These are phyloP conservation scores for Glaucidium brasilianum DNA, from an alignment of 2,113 vertebrate species.

Conservation along the genomic window DNA sequence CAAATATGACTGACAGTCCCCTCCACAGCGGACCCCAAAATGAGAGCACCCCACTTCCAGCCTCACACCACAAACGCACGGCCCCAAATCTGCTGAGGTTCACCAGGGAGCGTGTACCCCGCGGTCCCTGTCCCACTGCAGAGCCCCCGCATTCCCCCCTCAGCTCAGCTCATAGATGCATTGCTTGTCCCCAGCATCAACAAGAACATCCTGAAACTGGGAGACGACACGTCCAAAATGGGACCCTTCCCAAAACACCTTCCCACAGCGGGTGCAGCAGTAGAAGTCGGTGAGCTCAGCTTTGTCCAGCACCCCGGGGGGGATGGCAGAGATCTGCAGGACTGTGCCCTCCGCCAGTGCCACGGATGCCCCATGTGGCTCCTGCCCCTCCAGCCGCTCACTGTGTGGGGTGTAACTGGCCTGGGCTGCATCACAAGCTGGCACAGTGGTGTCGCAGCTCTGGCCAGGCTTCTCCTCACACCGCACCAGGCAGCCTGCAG, in stretches of 20 bases:
- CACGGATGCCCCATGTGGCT: slow-evolving; percentile 15
- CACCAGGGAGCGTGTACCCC: accelerated
- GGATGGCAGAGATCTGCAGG: slow-evolving; percentile 76
- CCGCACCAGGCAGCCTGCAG: not conserved
- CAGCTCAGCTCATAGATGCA: not conserved
- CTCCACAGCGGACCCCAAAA: accelerated
- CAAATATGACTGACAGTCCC: not conserved
- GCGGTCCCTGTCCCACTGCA: accelerated
- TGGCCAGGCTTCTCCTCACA: not conserved
- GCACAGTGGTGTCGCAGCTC: accelerated
- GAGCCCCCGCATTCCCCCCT: accelerated
- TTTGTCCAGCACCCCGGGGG: slow-evolving; percentile 68
- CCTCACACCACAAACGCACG: not conserved
- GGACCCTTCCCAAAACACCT: slow-evolving; percentile 91
- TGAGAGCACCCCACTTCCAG: not conserved
- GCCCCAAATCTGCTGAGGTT: not conserved
- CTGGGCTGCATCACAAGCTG: not conserved
- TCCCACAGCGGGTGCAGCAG: slow-evolving; percentile 83
- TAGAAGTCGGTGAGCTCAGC: slow-evolving; percentile 70
- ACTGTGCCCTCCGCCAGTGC: not conserved
- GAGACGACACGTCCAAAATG: slow-evolving; percentile 76
- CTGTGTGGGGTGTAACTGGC: not conserved
- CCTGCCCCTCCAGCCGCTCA: slow-evolving; percentile 39
- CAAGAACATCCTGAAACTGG: slow-evolving; percentile 78
- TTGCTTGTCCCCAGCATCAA: not conserved